Percentiles rank a stretch among this genome's conserved stretches.
Evolutionary conservation across 2,797 vertebrate genomes (phyloP).

Genomic region (Anolis apletophallus): DNA sequence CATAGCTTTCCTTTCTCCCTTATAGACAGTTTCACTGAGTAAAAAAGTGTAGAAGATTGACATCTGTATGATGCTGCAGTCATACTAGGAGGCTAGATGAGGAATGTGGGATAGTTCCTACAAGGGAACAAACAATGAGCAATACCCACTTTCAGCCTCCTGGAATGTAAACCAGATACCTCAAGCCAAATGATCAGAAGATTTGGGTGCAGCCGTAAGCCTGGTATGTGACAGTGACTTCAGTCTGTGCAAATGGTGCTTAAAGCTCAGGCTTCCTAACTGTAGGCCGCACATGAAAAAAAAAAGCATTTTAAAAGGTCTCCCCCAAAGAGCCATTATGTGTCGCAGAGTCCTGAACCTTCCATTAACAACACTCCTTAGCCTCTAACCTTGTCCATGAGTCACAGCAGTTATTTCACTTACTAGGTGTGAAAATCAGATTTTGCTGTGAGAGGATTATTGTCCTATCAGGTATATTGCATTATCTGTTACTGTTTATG

Average conservation of each 20-base stretch:
- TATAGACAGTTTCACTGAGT: background rate
- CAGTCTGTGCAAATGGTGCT: conserved; percentile 52
- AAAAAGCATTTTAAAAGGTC: conserved; percentile 68
- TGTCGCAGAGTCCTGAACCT: conserved; percentile 71
- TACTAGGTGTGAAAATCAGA: conserved; percentile 78
- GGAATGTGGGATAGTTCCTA: conserved; percentile 46
- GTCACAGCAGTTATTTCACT: conserved; percentile 71
- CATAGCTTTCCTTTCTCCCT: background rate
- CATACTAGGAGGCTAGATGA: conserved; percentile 71
- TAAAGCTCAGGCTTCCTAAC: conserved; percentile 67
- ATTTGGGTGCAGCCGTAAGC: conserved; percentile 29
- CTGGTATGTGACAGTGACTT: conserved; percentile 60
- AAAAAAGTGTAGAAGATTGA: conserved; percentile 56
- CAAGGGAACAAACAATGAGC: conserved; percentile 27
- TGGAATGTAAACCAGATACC: conserved; percentile 5
- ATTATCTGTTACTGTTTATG: conserved; percentile 17
- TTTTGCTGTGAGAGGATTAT: conserved; percentile 72
- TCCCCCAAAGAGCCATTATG: conserved; percentile 73
- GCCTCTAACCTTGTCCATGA: conserved; percentile 68
- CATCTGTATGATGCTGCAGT: conserved; percentile 67
- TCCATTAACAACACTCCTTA: conserved; percentile 77
- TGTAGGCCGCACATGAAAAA: conserved; percentile 65
- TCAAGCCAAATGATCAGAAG: conserved; percentile 30
- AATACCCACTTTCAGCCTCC: conserved; percentile 11
- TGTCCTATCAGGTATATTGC: conserved; percentile 64